A percentile compares a stretch with the other conserved stretches of the same genome.
Evolutionary conservation across 2,888 invertebrate genomes (phyloP).

Genomic region (Allygus modestus): DNA sequence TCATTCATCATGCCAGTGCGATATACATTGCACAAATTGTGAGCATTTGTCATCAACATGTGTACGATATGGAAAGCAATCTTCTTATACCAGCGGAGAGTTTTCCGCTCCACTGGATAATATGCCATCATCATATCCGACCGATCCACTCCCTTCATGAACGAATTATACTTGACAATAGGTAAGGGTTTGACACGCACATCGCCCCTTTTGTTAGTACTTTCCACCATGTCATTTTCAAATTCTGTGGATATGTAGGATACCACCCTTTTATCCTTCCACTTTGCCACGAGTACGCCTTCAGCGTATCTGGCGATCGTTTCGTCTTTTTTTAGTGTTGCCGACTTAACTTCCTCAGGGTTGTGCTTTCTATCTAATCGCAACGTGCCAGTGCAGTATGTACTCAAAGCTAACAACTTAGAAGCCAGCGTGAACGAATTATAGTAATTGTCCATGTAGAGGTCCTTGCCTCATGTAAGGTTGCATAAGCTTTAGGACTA

Average conservation of each 20-base stretch:
- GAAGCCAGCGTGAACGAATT: conserved; percentile 18
- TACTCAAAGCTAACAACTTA: not conserved
- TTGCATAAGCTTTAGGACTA: too few relatives aligned
- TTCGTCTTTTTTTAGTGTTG: too few relatives aligned
- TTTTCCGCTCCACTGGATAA: conserved; percentile 24
- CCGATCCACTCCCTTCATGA: conserved; percentile 33
- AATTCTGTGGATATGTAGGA: conserved; percentile 25
- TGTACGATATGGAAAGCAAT: not conserved
- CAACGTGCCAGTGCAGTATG: too few relatives aligned
- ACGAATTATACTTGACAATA: conserved; percentile 28
- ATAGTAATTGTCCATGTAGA: conserved; percentile 50
- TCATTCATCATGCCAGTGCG: too few relatives aligned
- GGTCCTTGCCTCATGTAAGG: not conserved
- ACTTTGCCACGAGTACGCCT: too few relatives aligned
- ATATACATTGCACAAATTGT: too few relatives aligned
- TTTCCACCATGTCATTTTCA: conserved; percentile 15
- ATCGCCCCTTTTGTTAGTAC: not conserved
- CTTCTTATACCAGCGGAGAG: conserved; percentile 26
- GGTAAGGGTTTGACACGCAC: conserved; percentile 4
- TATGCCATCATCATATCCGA: conserved; percentile 1
- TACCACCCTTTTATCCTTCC: conserved; percentile 31
- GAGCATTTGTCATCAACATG: not conserved
- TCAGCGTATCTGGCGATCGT: too few relatives aligned
- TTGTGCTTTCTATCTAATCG: conserved; percentile 46
- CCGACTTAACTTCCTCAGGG: too few relatives aligned